These are phyloP conservation scores for Idaea aversata DNA, from an alignment of 2,888 invertebrate species.

Conservation along the genomic window DNA sequence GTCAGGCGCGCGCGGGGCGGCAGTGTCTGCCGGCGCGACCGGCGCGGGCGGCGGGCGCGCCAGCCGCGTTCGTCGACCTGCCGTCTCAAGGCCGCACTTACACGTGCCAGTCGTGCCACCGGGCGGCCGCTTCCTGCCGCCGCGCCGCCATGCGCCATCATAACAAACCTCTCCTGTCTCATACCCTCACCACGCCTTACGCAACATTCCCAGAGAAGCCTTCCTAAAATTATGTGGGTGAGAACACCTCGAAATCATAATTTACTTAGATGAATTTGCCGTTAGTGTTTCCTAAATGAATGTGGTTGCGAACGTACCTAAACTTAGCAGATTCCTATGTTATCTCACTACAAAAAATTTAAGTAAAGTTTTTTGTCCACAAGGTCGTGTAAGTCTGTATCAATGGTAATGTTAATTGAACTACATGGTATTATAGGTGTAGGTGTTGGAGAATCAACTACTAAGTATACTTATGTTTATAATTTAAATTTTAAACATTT, in stretches of 20 bases:
- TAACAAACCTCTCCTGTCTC: conserved; percentile 71
- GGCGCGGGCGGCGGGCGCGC: conserved; percentile 41
- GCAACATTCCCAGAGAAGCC: conserved; percentile 31
- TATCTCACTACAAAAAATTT: no score
- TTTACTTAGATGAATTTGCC: neutral
- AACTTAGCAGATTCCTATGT: no score
- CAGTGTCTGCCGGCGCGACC: conserved; percentile 42
- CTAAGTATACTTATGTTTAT: no score
- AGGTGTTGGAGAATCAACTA: no score
- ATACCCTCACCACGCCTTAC: conserved; percentile 40
- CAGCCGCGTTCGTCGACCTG: conserved; percentile 70
- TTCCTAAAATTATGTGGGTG: conserved; percentile 9
- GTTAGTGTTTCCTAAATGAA: neutral
- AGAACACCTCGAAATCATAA: conserved; percentile 23
- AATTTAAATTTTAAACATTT: no score
- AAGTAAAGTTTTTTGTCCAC: no score
- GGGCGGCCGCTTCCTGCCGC: conserved; percentile 66
- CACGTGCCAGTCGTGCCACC: conserved; percentile 73
- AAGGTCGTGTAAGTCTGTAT: no score
- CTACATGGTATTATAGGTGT: no score
- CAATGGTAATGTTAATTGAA: no score
- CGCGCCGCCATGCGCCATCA: conserved; percentile 74
- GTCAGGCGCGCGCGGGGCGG: conserved; percentile 53
- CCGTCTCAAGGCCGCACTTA: conserved; percentile 76
- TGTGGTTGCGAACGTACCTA: no score